phyloP scores from a whole-genome alignment of 2,888 invertebrate species.

The Drosophila percnosoma region DNA sequence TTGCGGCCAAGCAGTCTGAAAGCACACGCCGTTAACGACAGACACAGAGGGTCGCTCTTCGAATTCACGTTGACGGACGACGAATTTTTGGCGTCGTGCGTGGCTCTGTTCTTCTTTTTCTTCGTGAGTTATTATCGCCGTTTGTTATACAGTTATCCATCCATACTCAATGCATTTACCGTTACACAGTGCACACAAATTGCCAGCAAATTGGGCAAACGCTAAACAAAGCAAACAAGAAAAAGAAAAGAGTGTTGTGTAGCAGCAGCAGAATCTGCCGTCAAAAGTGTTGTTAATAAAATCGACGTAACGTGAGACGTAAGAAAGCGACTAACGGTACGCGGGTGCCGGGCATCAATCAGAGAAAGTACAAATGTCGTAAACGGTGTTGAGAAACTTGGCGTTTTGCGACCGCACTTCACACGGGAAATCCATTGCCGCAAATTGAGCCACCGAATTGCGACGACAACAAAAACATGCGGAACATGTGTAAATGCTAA shows the following conservation, averaged over 20 bases:
- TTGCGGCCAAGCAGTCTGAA: slow-evolving; percentile 77
- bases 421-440: slow-evolving; percentile 39
- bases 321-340: slow-evolving; percentile 4
- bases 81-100: slow-evolving; percentile 57
- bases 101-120: slow-evolving; percentile 22
- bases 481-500: slow-evolving; percentile 70
- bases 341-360: slow-evolving; percentile 34
- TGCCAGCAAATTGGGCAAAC: slow-evolving; percentile 5
- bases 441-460: slow-evolving; percentile 40
- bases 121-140: neutral
- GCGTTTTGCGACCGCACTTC: slow-evolving; percentile 27
- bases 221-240: slow-evolving; percentile 22
- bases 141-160: slow-evolving; percentile 2
- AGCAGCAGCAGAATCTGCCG: slow-evolving; percentile 3
- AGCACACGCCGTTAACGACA: slow-evolving; percentile 75
- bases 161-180: slow-evolving; percentile 2
- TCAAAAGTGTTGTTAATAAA: slow-evolving; percentile 4
- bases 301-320: neutral
- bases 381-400: slow-evolving; percentile 27
- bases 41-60: slow-evolving; percentile 57
- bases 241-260: slow-evolving; percentile 21
- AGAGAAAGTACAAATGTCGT: slow-evolving; percentile 11
- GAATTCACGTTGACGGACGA: slow-evolving; percentile 45
- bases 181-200: slow-evolving; percentile 3
- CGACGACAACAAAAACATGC: slow-evolving; percentile 15